Evolutionary conservation across 2,113 vertebrate genomes (phyloP), one percentile per base, ranked within the genome.

Genomic region (Aphelocoma coerulescens): DNA sequence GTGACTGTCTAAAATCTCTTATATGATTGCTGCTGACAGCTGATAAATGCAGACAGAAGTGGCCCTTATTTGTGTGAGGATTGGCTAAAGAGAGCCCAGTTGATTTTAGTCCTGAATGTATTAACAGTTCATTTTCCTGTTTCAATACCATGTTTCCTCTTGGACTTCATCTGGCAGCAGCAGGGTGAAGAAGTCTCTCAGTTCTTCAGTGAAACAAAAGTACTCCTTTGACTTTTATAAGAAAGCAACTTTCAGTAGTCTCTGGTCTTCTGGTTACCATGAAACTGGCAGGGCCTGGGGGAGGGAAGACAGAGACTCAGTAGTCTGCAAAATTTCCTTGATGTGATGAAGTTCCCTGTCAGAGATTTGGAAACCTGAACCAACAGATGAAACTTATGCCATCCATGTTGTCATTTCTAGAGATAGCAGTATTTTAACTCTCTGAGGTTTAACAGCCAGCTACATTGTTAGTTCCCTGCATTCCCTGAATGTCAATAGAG

Each of bases 301-400:
- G 91, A 97, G 85, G 94, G 96, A 97, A 96, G 94, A 71, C 94
- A 92, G 93, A 93, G 95, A 95, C 96, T 91, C 65, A 58, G 71
- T 41, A 92, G 98, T 98, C 98, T 98, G 95, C 92, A 95, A 78
- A 95, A 85, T 97, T 98, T 98, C 98, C 97, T 98, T 97, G 95
- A 96, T 62, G 97, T 98, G 98, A 97, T 99, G 98, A 99, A 98
- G 97, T 95, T 97, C 97, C 97, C 98, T 99, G 98, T 99, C 98
- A 97, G 93, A 96, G 96, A 78, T 95, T 93, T 97, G 97, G 98
- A 99, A 99, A 98, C 95, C 98, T 89, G 98, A 99, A 96, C 98
- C 96, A 96, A 67, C 85, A 95, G 98, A 97, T 98, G 98, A 98
- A 98, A 97, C 96, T 95, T 83, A 88, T 10, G 95, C 98, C 89